Conservation (phyloP, 2,797 vertebrate genomes). For the Helicolenus hilgendorfi region DNA sequence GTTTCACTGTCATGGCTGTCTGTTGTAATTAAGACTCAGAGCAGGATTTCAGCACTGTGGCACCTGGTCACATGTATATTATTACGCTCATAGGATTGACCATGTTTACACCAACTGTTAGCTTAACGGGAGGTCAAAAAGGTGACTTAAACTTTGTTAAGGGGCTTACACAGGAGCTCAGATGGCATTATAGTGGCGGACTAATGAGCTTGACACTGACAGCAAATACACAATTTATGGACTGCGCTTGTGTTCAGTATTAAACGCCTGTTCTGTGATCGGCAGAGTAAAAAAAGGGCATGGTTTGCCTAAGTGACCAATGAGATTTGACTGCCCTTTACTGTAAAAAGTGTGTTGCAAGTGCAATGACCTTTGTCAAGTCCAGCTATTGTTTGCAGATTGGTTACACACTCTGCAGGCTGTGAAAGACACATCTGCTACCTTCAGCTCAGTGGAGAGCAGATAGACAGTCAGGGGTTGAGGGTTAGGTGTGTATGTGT, state of each 20-base stretch:
- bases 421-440: conserved; percentile 92
- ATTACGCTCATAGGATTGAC: conserved; percentile 81
- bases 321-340: conserved; percentile 59
- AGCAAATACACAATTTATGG: conserved; percentile 24
- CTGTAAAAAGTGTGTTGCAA: conserved; percentile 82
- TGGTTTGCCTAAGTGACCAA: conserved; percentile 49
- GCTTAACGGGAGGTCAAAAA: conserved; percentile 74
- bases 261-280: background rate
- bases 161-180: conserved; percentile 67
- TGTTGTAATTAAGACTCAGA: conserved; percentile 69
- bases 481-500: conserved; percentile 36
- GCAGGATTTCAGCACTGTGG: conserved; percentile 41
- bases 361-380: conserved; percentile 90
- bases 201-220: conserved; percentile 31
- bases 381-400: conserved; percentile 91
- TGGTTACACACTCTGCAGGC: conserved; percentile 85
- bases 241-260: background rate
- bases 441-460: conserved; percentile 74
- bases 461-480: conserved; percentile 61
- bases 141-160: conserved; percentile 77
- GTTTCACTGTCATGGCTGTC: conserved; percentile 61
- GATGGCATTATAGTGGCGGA: conserved; percentile 56
- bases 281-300: conserved; percentile 43
- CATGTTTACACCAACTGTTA: conserved; percentile 81
- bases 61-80: conserved; percentile 58